phyloP scores from a whole-genome alignment of 1,140 invertebrate species.

The Nephotettix cincticeps region DNA sequence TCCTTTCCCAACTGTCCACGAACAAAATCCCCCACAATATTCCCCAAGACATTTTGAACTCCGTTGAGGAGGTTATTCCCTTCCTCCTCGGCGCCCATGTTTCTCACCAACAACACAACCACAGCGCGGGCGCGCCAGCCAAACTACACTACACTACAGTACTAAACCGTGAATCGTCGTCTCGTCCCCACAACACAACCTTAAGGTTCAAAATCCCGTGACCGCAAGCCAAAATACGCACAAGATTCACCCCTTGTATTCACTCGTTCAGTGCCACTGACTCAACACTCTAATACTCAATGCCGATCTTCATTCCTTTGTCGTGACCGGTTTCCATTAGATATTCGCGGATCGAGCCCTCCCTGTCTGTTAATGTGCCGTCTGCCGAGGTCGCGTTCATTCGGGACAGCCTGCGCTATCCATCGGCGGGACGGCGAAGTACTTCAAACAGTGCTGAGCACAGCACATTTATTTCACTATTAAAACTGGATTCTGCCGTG shows the following conservation, averaged over 20 bases:
- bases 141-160: no score
- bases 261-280: neutral
- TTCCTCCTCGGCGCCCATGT: conserved; percentile 20
- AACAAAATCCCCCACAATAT: conserved; percentile 26
- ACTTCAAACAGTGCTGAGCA: no score
- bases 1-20: conserved; percentile 40
- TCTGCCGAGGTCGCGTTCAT: neutral
- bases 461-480: no score
- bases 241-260: no score
- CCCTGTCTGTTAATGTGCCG: neutral
- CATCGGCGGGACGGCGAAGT: no score
- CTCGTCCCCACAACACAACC: neutral
- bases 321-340: neutral
- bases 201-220: neutral
- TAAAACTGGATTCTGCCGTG: no score
- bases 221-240: neutral
- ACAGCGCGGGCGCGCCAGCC: neutral
- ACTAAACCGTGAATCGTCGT: neutral
- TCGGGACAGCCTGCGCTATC: no score
- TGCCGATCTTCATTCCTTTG: neutral
- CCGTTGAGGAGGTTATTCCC: conserved; percentile 32
- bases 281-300: neutral
- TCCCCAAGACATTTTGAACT: conserved; percentile 26
- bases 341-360: neutral
- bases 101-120: neutral